Evolutionary conservation across 2,113 vertebrate genomes (phyloP).

Genomic region (Phylloscopus trochilus): DNA sequence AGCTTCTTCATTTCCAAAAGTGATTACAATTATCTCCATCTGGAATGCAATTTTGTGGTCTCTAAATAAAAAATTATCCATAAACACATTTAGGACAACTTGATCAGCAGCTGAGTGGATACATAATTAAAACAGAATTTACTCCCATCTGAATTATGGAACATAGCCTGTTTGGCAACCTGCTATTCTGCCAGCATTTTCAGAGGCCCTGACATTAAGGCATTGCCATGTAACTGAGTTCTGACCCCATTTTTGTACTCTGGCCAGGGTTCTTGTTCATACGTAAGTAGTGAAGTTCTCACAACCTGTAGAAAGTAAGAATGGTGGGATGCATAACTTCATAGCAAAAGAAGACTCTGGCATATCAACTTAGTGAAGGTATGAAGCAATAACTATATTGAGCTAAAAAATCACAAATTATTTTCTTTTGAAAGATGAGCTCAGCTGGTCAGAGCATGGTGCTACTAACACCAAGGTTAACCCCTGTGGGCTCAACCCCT

Average conservation of each 20-base stretch:
- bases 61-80: not conserved
- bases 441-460: not conserved
- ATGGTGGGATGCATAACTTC: not conserved
- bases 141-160: not conserved
- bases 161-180: not conserved
- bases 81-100: not conserved
- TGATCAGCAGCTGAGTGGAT: not conserved
- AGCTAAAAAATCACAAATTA: not conserved
- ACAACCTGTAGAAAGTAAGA: not conserved
- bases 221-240: not conserved
- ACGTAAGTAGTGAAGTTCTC: not conserved
- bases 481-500: too few relatives aligned
- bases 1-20: not conserved
- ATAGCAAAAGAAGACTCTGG: not conserved
- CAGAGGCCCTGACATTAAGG: not conserved
- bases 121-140: not conserved
- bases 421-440: not conserved
- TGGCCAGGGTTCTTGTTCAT: not conserved
- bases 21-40: not conserved
- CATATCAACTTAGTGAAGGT: not conserved
- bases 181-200: not conserved
- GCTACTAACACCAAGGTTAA: not conserved
- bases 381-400: not conserved
- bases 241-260: not conserved
- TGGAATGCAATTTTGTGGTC: not conserved